These are phyloP conservation scores for Xenopus petersii DNA, from an alignment of 2,797 vertebrate genomes.

Conservation along the genomic window DNA sequence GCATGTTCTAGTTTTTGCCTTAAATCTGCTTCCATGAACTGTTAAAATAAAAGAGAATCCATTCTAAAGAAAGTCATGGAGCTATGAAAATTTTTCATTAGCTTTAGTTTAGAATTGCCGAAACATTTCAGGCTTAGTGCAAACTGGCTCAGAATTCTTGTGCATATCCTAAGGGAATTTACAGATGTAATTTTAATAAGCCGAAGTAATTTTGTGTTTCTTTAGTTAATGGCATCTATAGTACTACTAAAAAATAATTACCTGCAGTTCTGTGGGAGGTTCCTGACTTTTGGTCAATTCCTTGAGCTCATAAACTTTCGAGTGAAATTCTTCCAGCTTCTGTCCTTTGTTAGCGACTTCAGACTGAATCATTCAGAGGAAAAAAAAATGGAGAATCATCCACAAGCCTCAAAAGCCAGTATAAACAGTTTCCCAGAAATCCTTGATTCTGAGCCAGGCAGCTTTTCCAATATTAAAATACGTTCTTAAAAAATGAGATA, in stretches of 20 bases:
- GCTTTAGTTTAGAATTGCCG: too few relatives aligned
- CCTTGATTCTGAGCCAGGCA: slow-evolving; percentile 32
- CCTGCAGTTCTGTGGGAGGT: slow-evolving; percentile 86
- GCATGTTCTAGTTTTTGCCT: slow-evolving; percentile 84
- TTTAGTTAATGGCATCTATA: too few relatives aligned
- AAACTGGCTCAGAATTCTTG: too few relatives aligned
- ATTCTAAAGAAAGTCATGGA: too few relatives aligned
- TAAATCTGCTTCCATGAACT: slow-evolving; percentile 88
- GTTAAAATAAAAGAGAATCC: background rate
- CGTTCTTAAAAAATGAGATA: background rate
- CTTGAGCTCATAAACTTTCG: slow-evolving; percentile 81
- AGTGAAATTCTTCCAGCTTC: slow-evolving; percentile 76
- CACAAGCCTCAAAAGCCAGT: slow-evolving; percentile 20
- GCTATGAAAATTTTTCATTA: too few relatives aligned
- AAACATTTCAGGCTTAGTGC: too few relatives aligned
- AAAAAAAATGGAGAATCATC: slow-evolving; percentile 25
- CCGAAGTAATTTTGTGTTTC: too few relatives aligned
- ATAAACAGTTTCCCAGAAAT: slow-evolving; percentile 23
- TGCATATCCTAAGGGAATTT: too few relatives aligned
- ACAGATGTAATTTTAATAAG: too few relatives aligned
- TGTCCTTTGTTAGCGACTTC: slow-evolving; percentile 80
- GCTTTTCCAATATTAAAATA: background rate
- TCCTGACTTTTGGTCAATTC: slow-evolving; percentile 76
- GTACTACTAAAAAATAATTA: slow-evolving; percentile 51
- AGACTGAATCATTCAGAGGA: slow-evolving; percentile 62